Percentiles rank a stretch among this genome's conserved stretches.
phyloP scores from a whole-genome alignment of 2,113 vertebrate species.

The Rhinopomastus cyanomelas region DNA sequence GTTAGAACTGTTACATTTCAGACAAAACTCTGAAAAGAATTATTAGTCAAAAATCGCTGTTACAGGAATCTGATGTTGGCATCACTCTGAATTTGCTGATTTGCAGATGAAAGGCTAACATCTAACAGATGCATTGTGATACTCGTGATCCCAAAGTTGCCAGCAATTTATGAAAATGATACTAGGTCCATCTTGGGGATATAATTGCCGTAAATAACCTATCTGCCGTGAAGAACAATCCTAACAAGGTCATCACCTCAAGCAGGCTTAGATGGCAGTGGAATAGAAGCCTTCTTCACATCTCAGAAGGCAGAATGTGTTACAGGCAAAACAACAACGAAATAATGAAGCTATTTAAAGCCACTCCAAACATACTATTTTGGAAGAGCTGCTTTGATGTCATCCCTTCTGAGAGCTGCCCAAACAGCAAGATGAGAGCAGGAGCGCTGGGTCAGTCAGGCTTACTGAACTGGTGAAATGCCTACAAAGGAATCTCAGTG shows the following conservation, averaged over 20 bases:
- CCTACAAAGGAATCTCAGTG: background rate
- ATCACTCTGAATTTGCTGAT: background rate
- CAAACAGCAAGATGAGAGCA: background rate
- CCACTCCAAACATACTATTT: background rate
- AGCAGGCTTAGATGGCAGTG: background rate
- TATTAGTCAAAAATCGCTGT: background rate
- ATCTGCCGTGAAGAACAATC: background rate
- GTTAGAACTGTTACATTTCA: background rate
- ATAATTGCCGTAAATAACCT: conserved; percentile 11
- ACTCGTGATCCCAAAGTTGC: background rate
- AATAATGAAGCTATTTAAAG: background rate
- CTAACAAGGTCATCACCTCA: background rate
- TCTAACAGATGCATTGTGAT: background rate
- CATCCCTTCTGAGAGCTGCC: background rate
- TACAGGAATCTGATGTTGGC: background rate
- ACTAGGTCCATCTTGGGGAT: background rate
- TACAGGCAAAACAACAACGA: background rate
- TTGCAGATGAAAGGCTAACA: background rate
- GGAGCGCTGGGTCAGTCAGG: background rate
- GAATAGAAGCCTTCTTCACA: background rate
- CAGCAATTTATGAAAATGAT: background rate
- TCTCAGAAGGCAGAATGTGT: background rate
- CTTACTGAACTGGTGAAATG: background rate
- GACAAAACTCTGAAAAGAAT: background rate
- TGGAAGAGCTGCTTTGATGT: background rate